Evolutionary conservation across 2,113 vertebrate genomes (phyloP).

Genomic region (Gadus macrocephalus): DNA sequence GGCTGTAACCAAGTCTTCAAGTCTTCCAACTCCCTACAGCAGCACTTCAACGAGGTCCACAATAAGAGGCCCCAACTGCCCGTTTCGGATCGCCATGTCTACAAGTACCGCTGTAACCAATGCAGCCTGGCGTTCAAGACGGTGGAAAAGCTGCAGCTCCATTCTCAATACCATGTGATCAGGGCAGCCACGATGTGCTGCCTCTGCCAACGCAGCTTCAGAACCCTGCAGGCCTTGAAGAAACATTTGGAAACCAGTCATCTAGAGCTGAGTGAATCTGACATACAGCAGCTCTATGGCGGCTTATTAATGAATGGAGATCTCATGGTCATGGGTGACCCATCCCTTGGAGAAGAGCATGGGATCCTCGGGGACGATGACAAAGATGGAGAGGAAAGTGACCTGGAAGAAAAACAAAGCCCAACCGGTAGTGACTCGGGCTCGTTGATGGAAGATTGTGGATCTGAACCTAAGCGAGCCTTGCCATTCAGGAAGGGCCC

Average conservation of each 20-base stretch:
- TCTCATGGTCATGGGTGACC: constrained; percentile 89
- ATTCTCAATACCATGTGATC: constrained; percentile 98
- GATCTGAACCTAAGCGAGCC: constrained; percentile 94
- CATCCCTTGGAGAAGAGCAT: constrained; percentile 87
- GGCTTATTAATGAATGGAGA: constrained; percentile 94
- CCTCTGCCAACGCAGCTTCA: constrained; percentile 96
- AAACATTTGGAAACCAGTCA: constrained; percentile 98
- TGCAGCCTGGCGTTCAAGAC: constrained; percentile 99
- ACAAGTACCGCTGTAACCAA: constrained; percentile 98
- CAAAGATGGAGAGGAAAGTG: constrained; percentile 94
- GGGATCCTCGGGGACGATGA: constrained; percentile 91
- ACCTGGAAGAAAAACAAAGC: constrained; percentile 95
- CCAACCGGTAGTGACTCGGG: constrained; percentile 93
- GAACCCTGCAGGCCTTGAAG: constrained; percentile 94
- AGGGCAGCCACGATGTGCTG: constrained; percentile 97
- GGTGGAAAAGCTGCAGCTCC: constrained; percentile 93
- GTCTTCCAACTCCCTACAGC: constrained; percentile 90
- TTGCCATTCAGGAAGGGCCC: constrained; percentile 96
- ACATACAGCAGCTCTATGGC: constrained; percentile 96
- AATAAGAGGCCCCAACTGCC: constrained; percentile 95
- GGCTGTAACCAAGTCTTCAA: constrained; percentile 98
- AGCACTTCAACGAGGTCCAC: constrained; percentile 94
- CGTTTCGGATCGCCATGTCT: constrained; percentile 95
- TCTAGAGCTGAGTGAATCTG: constrained; percentile 91
- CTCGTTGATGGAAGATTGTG: constrained; percentile 90